Percentiles rank a stretch among this genome's conserved stretches.
phyloP scores from a whole-genome alignment of 2,113 vertebrate genomes.

The Pterocles burchelli region DNA sequence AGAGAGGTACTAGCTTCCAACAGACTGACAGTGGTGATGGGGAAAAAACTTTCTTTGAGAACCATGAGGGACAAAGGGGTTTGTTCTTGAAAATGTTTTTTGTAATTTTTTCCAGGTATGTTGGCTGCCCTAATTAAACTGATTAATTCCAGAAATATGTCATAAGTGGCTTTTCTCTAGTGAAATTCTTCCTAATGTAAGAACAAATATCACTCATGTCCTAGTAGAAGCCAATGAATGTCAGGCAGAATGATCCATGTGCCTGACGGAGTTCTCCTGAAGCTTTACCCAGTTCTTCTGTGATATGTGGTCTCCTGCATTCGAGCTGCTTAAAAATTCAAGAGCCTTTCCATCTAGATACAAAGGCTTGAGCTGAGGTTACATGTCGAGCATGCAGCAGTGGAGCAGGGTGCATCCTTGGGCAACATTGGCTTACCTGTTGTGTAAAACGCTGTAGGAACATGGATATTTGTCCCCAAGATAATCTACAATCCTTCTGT shows the following conservation, averaged over 20 bases:
- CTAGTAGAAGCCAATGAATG: neutral
- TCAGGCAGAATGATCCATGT: neutral
- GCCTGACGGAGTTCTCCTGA: neutral
- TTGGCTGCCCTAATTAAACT: constrained; percentile 11
- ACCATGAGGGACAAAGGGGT: neutral
- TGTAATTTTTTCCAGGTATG: neutral
- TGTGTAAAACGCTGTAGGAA: neutral
- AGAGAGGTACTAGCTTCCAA: neutral
- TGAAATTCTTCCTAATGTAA: neutral
- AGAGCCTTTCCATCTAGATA: neutral
- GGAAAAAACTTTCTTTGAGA: neutral
- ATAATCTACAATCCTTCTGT: neutral
- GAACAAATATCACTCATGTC: neutral
- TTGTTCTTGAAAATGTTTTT: neutral
- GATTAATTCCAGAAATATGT: constrained; percentile 9
- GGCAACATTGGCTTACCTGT: neutral
- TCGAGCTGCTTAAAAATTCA: neutral
- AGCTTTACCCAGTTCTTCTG: neutral
- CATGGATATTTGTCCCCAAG: neutral
- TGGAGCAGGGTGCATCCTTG: neutral
- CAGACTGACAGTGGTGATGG: neutral
- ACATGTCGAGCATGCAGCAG: neutral
- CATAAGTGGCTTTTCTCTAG: neutral
- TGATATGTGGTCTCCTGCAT: neutral
- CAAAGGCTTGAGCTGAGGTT: neutral